Base-by-base conservation (phyloP, 2,113 vertebrate genomes). In the Pseudorasbora parva region DNA sequence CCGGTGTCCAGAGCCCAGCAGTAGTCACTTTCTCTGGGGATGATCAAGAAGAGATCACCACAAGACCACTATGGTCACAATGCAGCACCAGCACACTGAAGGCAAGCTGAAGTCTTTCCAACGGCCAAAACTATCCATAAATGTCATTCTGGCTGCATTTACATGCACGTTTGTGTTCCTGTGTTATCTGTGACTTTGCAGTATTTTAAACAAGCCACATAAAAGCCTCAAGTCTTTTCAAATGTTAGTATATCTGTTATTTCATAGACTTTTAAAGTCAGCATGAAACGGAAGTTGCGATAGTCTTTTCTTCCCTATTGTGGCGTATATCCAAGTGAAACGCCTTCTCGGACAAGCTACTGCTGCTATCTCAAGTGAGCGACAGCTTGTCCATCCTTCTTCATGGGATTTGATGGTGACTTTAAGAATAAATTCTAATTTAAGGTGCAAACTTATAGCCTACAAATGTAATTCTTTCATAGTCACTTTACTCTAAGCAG, bases 1-100 rank as follows among this genome's bases (percentile, higher is more conserved):
- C 59, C 82, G 43, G 43, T 59, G 37, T 79, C 73, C 62, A 83
- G 66, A 85, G 66, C 60, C 74, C 60, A 84, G 62, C 78, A 78
- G 57, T 59, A 43, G 81, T 69, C 78, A 14, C 43, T 84, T 86
- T 57, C 60, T 60, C 19, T 81, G 59, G 66, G 78, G 51, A 77
- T 41, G 78, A 51, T 33, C 25, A 66, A 81, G 47, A 74, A 75
- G 45, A 81, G 43, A 15, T 66, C 43, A 8, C 54, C 30, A 21
- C 17, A 57, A 83, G 76, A 60, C 76, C 68, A 15, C 12, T 5
- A 19, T 66, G 17, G 30, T 30, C 76, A 25, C 0, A 17, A 17
- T 56, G 82, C 73, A 69, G 59, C 77, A 87, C 81, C 84, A 87
- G 84, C 86, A 85, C 45, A 25, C 60, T 45, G 54, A 73, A 87